phyloP scores from a whole-genome alignment of 2,888 invertebrate genomes.

The Cheilosia pagana region DNA sequence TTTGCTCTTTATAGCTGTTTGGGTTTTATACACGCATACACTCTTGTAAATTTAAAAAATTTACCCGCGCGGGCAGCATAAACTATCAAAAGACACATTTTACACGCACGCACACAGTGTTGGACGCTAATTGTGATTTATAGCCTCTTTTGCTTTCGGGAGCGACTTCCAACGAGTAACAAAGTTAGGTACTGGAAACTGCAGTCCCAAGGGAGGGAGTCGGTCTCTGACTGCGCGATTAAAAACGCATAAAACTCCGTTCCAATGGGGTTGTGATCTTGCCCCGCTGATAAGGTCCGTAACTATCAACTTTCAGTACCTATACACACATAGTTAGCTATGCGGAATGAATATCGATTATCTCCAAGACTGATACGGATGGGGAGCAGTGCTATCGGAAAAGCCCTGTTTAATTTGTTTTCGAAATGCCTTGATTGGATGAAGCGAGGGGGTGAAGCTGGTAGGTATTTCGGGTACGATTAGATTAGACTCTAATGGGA shows the following conservation, averaged over 20 bases:
- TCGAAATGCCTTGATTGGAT: conserved; percentile 6
- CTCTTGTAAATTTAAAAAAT: neutral
- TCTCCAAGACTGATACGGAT: conserved; percentile 34
- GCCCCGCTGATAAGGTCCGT: conserved; percentile 23
- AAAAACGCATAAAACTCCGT: conserved; percentile 37
- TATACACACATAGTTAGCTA: conserved; percentile 5
- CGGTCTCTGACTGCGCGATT: neutral
- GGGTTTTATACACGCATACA: neutral
- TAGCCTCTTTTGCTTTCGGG: conserved; percentile 3
- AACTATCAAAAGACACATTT: conserved; percentile 36
- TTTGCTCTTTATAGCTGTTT: conserved; percentile 11
- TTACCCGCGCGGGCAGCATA: neutral
- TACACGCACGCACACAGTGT: neutral
- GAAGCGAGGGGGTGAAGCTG: neutral
- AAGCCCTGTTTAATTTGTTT: conserved; percentile 50
- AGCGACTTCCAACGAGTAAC: neutral
- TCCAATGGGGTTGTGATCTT: conserved; percentile 51
- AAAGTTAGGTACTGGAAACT: neutral
- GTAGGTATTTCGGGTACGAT: conserved; percentile 33
- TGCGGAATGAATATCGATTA: conserved; percentile 49
- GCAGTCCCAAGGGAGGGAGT: neutral
- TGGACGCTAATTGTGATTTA: conserved; percentile 68
- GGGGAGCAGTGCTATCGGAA: conserved; percentile 38
- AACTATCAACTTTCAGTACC: neutral
- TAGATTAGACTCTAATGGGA: conserved; percentile 44